Evolutionary conservation across 1,140 invertebrate genomes (phyloP), one percentile per base, ranked within the genome.

Genomic region (Sinella curviseta): DNA sequence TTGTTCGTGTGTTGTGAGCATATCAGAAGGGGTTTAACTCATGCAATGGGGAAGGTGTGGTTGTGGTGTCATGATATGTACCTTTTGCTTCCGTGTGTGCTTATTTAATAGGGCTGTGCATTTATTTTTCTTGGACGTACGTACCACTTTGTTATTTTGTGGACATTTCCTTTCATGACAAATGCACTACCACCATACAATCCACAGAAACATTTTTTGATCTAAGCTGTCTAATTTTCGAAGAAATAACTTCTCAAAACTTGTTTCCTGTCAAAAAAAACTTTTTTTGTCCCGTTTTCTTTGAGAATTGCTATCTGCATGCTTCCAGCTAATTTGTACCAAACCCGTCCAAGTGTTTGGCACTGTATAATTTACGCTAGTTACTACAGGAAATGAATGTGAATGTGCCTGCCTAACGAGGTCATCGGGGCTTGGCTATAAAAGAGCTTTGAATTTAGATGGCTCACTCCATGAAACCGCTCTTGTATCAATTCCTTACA

Each of bases 331-430:
- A 70, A 70, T 70, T 70, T 70, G 65, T 70, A 70, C 3, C 65
- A 30, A 60, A 4, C 4, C 12, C 8, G 24, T 60, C 12, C 8
- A 33, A 70, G 31, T 30, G 28, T 31, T 70, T 70, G 31, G 8
- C 24, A 16, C 28, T 70, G 12, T 33, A 70, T 70, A 70, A 70
- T 70, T 70, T 70, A 70, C 65, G 65, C 28, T 70, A 70, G 65
- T 70, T 70, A 70, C 31, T 33, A 70, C 65, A 70, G 65, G 65
- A 70, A 70, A 33, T 33, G 28, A 70, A 70, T 33, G 65, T 30
- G 65, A 70, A 70, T 60, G 57, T 17, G 57, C 57, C 24, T n/a
- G 14, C 8, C 65, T 31, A 70, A 70, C 65, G 65, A 70, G 65
- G 65, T 70, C 65, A 70, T 60, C 24, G 57, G 24, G 24, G 57